These are phyloP conservation scores for Sarcophaga variegata DNA, from an alignment of 2,888 invertebrate species.

Conservation along the genomic window DNA sequence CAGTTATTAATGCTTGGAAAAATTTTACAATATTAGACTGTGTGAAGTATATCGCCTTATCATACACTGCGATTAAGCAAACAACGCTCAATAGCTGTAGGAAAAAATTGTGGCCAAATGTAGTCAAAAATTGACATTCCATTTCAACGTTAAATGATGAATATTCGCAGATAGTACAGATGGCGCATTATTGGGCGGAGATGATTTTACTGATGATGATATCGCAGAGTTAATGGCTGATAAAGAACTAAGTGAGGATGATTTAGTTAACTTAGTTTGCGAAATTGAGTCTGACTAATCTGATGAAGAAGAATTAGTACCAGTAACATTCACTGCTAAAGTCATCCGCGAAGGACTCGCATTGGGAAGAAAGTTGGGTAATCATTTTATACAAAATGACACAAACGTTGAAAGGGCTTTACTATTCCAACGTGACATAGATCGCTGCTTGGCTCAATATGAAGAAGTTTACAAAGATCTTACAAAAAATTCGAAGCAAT, in stretches of 20 bases:
- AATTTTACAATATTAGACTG: too few relatives aligned
- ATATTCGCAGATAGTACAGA: slow-evolving; percentile 30
- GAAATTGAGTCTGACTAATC: slow-evolving; percentile 10
- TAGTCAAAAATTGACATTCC: slow-evolving; percentile 15
- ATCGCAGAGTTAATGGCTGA: slow-evolving; percentile 30
- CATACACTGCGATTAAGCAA: not conserved
- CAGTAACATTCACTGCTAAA: slow-evolving; percentile 17
- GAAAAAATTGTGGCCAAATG: not conserved
- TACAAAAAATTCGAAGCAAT: too few relatives aligned
- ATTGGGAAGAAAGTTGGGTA: slow-evolving; percentile 2
- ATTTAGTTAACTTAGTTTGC: slow-evolving; percentile 10
- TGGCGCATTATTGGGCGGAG: slow-evolving; percentile 19
- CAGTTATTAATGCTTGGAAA: not conserved
- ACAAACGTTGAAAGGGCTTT: too few relatives aligned
- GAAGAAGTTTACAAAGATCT: too few relatives aligned
- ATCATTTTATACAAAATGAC: not conserved
- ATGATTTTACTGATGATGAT: slow-evolving; percentile 35
- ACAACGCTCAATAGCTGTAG: not conserved
- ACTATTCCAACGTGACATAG: too few relatives aligned
- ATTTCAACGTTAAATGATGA: slow-evolving; percentile 3
- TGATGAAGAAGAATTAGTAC: slow-evolving; percentile 8
- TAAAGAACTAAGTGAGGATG: slow-evolving; percentile 29
- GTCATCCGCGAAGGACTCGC: slow-evolving; percentile 18
- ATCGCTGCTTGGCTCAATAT: too few relatives aligned
- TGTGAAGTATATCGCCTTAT: too few relatives aligned